Base-by-base conservation (phyloP, 2,888 invertebrate species). In the Trissolcus japonicus region DNA sequence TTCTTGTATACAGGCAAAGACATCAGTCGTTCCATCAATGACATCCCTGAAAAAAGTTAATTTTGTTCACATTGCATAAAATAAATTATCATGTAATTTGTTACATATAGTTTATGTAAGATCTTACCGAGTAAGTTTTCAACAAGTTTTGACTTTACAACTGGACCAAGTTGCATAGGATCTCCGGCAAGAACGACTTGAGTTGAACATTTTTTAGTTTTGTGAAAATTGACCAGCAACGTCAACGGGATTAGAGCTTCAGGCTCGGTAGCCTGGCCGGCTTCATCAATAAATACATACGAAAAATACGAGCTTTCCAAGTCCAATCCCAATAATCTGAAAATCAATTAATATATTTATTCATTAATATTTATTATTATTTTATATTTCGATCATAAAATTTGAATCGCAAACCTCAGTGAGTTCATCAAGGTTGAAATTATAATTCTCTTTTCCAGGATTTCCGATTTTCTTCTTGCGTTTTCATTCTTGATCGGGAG, bases 141-240 rank as follows among this genome's bases (percentile, higher is more conserved):
- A 1, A 90, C 89, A 6, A 83, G 66, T 43, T 83, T 83, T 0
- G 91, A 91, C 57, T 83, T 82, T 21, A 93, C 81, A 0, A 93
- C 90, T 0, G 95, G 94, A 0, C 94, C 94, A 51, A 95, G 89
- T 86, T 95, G 95, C 80, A 92, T 90, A 1, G 93, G 94, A 90
- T 95, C 95, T 1, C 95, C 95, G 9, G 94, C 92, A 62, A 95
- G 86, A 17, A 95, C 90, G 6, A 94, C 85, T 85, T 92, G 91
- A 78, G 87, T 91, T 35, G 7, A n/a, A n/a, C 1, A 9, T 11
- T 11, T 35, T 29, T 63, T 85, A 82, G 6, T 88, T 82, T 40
- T 87, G 88, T 4, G 86, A 86, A 76, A 90, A 89, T n/a, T 13
- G n/a, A 14, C 43, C 46, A 46, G 46, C 46, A 87, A 40, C 3